These are phyloP conservation scores for Zaprionus lachaisei DNA, from an alignment of 1,140 invertebrate genomes.

Conservation along the genomic window DNA sequence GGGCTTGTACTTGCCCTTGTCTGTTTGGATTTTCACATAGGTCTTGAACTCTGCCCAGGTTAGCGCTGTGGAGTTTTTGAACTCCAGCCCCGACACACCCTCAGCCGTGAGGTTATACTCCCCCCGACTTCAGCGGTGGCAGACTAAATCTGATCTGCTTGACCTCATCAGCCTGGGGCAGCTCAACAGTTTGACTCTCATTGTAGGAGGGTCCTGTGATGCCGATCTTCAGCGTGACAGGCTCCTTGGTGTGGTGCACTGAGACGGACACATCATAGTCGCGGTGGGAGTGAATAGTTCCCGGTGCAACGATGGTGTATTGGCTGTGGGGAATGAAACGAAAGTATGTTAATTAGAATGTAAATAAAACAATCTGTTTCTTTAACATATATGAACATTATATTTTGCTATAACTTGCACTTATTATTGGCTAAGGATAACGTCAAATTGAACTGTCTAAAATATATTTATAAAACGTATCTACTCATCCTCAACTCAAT, in stretches of 20 bases:
- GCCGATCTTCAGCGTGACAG: conserved; percentile 89
- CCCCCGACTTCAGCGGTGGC: conserved; percentile 90
- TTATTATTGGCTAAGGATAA: too few relatives aligned
- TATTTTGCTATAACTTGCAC: neutral
- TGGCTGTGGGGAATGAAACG: conserved; percentile 34
- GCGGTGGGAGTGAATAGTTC: conserved; percentile 91
- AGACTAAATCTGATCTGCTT: conserved; percentile 90
- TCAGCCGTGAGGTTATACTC: conserved; percentile 91
- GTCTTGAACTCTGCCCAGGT: conserved; percentile 91
- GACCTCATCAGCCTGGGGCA: conserved; percentile 88
- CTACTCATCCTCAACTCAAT: neutral
- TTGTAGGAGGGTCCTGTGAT: conserved; percentile 90
- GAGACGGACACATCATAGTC: conserved; percentile 93
- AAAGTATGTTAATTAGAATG: too few relatives aligned
- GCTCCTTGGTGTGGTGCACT: conserved; percentile 86
- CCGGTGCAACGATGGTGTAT: conserved; percentile 93
- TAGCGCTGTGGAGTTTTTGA: conserved; percentile 96
- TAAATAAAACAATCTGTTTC: neutral
- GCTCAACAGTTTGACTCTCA: conserved; percentile 88
- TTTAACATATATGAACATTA: neutral
- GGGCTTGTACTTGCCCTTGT: conserved; percentile 97
- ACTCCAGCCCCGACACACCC: conserved; percentile 91
- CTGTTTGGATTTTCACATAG: conserved; percentile 94
- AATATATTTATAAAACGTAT: too few relatives aligned
- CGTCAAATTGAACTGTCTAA: too few relatives aligned